These are phyloP conservation scores for Eupithecia abbreviata DNA, from an alignment of 2,888 invertebrate species.

Conservation along the genomic window DNA sequence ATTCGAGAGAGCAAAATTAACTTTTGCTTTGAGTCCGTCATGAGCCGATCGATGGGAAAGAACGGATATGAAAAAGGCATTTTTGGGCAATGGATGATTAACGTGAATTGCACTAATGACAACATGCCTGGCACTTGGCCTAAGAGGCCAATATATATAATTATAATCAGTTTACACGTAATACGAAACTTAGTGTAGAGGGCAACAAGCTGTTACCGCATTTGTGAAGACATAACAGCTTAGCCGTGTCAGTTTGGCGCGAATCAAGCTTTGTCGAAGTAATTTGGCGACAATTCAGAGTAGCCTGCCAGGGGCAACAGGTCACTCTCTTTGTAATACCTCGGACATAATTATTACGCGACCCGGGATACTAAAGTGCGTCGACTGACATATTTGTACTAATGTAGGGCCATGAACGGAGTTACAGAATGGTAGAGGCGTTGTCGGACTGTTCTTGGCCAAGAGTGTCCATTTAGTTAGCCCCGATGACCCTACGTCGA, in stretches of 20 bases:
- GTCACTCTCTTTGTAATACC: constrained; percentile 46
- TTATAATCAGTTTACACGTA: neutral
- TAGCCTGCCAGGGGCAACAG: constrained; percentile 70
- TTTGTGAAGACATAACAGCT: constrained; percentile 25
- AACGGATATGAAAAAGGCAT: neutral
- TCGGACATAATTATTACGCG: constrained; percentile 22
- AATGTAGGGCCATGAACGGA: constrained; percentile 6
- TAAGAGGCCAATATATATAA: neutral
- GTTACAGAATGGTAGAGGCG: neutral
- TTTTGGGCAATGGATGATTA: neutral
- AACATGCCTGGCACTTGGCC: neutral
- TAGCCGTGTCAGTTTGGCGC: constrained; percentile 55
- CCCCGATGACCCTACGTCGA: neutral
- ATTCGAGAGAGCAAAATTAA: neutral
- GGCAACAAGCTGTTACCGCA: constrained; percentile 22
- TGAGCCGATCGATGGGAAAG: neutral
- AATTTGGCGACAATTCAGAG: constrained; percentile 65
- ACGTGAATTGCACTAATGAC: neutral
- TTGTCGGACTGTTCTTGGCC: neutral
- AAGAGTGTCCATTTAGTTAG: neutral
- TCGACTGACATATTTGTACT: constrained; percentile 14
- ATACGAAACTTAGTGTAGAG: neutral
- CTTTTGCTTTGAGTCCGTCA: neutral
- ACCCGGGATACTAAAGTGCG: constrained; percentile 10
- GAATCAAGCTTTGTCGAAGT: constrained; percentile 51